A percentile compares a stretch with the other conserved stretches of the same genome.
These are phyloP conservation scores for Atherix ibis DNA, from an alignment of 2,888 invertebrate species.

Conservation along the genomic window DNA sequence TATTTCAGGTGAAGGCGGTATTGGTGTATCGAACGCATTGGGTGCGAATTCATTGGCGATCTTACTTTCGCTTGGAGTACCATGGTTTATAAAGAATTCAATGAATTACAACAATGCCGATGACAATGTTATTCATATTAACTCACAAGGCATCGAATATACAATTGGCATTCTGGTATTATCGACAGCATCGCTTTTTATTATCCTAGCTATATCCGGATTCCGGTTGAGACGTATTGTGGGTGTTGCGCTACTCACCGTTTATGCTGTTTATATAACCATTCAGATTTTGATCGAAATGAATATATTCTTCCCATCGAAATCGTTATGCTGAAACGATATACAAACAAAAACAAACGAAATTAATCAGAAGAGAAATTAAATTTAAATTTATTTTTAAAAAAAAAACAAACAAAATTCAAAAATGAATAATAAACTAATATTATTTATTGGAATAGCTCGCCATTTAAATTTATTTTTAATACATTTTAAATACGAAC, in stretches of 20 bases:
- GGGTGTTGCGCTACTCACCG: conserved; percentile 45
- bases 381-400: not conserved
- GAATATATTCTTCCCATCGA: conserved; percentile 44
- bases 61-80: conserved; percentile 63
- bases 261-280: conserved; percentile 56
- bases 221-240: conserved; percentile 53
- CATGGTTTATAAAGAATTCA: conserved; percentile 67
- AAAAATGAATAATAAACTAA: conserved; percentile 1
- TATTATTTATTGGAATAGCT: conserved; percentile 5
- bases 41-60: conserved; percentile 79
- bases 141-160: conserved; percentile 66
- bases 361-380: too few relatives aligned
- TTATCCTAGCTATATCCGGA: conserved; percentile 48
- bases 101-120: conserved; percentile 33
- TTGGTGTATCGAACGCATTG: conserved; percentile 74
- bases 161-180: conserved; percentile 62
- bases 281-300: conserved; percentile 66
- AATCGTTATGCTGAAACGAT: not conserved
- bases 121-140: conserved; percentile 40
- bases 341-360: too few relatives aligned
- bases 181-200: conserved; percentile 54
- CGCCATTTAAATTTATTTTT: too few relatives aligned
- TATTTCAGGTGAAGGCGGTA: conserved; percentile 59
- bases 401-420: too few relatives aligned
- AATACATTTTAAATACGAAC: too few relatives aligned